Evolutionary conservation across 2,888 invertebrate genomes (phyloP), one percentile per base, ranked within the genome.

Genomic region (Rapana venosa): DNA sequence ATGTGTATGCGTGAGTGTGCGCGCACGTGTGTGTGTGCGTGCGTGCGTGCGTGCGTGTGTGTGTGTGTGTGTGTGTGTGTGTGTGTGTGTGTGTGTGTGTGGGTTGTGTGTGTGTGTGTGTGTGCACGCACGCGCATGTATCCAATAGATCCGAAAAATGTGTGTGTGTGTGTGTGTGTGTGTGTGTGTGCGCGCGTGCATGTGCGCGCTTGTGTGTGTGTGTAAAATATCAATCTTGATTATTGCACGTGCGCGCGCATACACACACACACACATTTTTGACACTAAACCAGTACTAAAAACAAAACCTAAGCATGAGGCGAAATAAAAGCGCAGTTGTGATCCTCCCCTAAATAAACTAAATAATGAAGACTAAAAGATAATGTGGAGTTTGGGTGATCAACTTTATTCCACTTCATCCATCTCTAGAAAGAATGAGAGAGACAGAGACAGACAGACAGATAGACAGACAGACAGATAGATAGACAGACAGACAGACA

Each of bases 31-130:
- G 56, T 56, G 47, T 85, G 56, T 85, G 85, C 56, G 17, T 22
- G 56, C 26, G 47, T 47, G 47, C 30, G 26, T 30, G 4, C 32
- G 26, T 36, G 87, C 15, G 86, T n/a, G 61, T 47, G 84, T 32
- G 77, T 32, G 77, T 66, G 87, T 87, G 87, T 86, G 86, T 86
- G 86, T 86, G 86, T 58, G 86, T 86, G 86, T 58, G 66, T 61
- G 86, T 58, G 86, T 86, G 87, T 6, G 77, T 30, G 30, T 30
- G 77, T 20, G 77, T 30, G 77, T 30, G 77, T 20, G 61, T 61
- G 61, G 70, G n/a, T 30, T 22, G 77, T 77, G 32, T 22, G 77
- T 77, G 8, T 22, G 70, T 26, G 70, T 70, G 70, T 26, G 70
- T 70, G 70, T 70, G 70, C 26, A 1, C 26, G 70, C 1, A 26